Evolutionary conservation across 2,113 vertebrate species (phyloP).

Genomic region (Perca flavescens): DNA sequence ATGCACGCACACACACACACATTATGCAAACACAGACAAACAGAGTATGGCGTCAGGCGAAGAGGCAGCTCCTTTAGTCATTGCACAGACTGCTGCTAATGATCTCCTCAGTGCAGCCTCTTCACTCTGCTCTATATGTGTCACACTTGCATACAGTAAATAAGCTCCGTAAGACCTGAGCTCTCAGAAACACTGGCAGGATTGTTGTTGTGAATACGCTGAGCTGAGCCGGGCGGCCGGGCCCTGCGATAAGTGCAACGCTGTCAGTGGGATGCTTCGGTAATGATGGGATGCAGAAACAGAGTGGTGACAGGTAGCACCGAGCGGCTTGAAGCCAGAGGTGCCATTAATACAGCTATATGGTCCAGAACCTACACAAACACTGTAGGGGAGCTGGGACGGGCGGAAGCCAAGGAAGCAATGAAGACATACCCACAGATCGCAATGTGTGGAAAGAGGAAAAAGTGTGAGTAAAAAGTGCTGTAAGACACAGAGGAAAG

Average conservation of each 20-base stretch:
- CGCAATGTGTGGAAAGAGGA: neutral
- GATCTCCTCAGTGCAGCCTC: slow-evolving; percentile 53
- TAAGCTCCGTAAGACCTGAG: slow-evolving; percentile 53
- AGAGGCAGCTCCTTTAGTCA: slow-evolving; percentile 40
- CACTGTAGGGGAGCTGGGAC: slow-evolving; percentile 11
- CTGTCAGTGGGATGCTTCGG: slow-evolving; percentile 62
- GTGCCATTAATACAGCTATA: slow-evolving; percentile 60
- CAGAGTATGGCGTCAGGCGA: slow-evolving; percentile 23
- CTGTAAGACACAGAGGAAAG: slow-evolving; percentile 17
- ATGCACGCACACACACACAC: slow-evolving; percentile 31
- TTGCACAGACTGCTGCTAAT: slow-evolving; percentile 62
- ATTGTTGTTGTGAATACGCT: slow-evolving; percentile 54
- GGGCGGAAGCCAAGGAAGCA: slow-evolving; percentile 29
- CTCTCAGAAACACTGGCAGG: slow-evolving; percentile 46
- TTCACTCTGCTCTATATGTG: slow-evolving; percentile 56
- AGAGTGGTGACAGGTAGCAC: slow-evolving; percentile 73
- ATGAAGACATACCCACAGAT: slow-evolving; percentile 12
- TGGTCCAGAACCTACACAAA: slow-evolving; percentile 45
- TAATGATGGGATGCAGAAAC: slow-evolving; percentile 63
- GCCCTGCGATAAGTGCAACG: slow-evolving; percentile 54
- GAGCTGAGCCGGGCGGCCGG: slow-evolving; percentile 39
- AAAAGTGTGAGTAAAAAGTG: slow-evolving; percentile 28
- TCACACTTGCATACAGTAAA: slow-evolving; percentile 65
- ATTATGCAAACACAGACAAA: slow-evolving; percentile 19
- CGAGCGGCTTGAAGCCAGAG: slow-evolving; percentile 62